Base-by-base conservation (phyloP, 2,797 vertebrate species). In the Bufotes viridis region DNA sequence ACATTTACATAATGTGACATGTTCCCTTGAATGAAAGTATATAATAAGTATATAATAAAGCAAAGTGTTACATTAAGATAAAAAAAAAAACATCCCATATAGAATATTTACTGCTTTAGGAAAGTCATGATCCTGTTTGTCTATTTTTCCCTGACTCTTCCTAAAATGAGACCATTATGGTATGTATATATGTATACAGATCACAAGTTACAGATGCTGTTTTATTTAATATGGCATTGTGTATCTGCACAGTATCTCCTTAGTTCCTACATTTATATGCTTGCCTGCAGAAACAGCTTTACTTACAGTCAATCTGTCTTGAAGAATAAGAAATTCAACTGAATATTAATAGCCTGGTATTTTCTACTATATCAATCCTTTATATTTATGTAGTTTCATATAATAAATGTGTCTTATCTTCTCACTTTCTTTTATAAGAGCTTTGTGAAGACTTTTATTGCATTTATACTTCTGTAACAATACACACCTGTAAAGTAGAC, bases 231-330 rank as follows among this genome's bases (percentile, higher is more conserved):
- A 72, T 17, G 17, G 42, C 42, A 72, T 18, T 34, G 29, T 72
- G 17, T 72, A 72, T 26, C 69, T 72, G 20, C 67, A 72, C 29
- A 72, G 69, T 34, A 34, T 72, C 14, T 72, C 29, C 29, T 42
- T 42, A 72, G 69, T 72, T 42, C 29, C 29, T 18, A 18, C 14
- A 72, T 42, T 72, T 72, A 72, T 78, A 78, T 78, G 55, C 53
- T 1, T 72, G 69, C 42, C 17, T 42, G 69, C 29, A 42, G 69
- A 72, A 42, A 72, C 69, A 42, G 29, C 29, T 17, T 42, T 29
- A 72, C 69, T 72, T 72, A 34, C 69, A 70, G 67, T 15, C 67
- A 34, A 72, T 72, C 69, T 72, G 12, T 72, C 69, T 72, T 42
- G 69, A 18, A 72, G 69, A 29, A 70, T 63, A 70, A 14, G 24